Evolutionary conservation across 1,140 invertebrate species (phyloP).

Genomic region (Luehdorfia chinensis): DNA sequence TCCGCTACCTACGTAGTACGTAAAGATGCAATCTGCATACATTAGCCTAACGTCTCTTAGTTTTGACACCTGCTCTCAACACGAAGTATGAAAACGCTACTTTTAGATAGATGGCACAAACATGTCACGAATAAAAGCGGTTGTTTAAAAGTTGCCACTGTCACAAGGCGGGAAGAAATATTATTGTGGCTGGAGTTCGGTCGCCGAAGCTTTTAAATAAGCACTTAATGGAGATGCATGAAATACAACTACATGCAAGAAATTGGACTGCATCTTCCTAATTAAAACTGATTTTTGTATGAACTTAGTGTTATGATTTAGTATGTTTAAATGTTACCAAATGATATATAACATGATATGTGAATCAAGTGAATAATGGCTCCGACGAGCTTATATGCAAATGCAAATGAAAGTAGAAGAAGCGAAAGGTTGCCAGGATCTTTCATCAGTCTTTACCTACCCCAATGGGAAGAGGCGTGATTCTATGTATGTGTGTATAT

Average conservation of each 20-base stretch:
- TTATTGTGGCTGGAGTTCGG: slow-evolving; percentile 20
- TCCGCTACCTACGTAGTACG: slow-evolving; percentile 25
- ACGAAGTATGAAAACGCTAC: slow-evolving; percentile 38
- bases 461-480: no score
- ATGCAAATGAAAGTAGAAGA: no score
- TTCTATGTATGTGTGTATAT: no score
- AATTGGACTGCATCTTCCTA: no score
- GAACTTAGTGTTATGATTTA: no score
- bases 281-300: no score
- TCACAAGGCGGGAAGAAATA: slow-evolving; percentile 21
- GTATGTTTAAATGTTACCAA: no score
- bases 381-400: no score
- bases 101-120: slow-evolving; percentile 58
- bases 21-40: slow-evolving; percentile 71
- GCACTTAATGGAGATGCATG: slow-evolving; percentile 27
- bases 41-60: slow-evolving; percentile 70
- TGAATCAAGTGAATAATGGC: no score
- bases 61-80: slow-evolving; percentile 69
- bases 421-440: no score
- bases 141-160: slow-evolving; percentile 39
- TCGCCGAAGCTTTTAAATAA: slow-evolving; percentile 37
- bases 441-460: no score
- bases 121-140: slow-evolving; percentile 56
- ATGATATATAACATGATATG: no score
- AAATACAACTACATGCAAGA: slow-evolving; percentile 15